These are phyloP conservation scores for Eufriesea mexicana DNA, from an alignment of 1,140 invertebrate species.

Conservation along the genomic window DNA sequence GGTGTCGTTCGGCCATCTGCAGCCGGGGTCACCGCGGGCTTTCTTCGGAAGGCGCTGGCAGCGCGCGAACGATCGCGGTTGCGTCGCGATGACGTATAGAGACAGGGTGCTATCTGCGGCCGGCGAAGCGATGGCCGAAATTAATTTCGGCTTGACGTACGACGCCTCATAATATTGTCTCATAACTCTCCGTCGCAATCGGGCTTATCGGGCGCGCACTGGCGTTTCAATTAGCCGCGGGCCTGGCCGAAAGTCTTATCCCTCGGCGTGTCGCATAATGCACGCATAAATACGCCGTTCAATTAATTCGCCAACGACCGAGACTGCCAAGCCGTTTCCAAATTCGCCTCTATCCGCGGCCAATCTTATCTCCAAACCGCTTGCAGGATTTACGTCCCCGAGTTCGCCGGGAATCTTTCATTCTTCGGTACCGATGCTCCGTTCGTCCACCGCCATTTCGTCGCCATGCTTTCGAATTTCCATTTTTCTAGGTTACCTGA, in stretches of 20 bases:
- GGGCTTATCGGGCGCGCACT: slow-evolving; percentile 64
- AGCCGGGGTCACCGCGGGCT: too few species aligned
- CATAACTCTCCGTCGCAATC: slow-evolving; percentile 70
- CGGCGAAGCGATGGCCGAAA: slow-evolving; percentile 60
- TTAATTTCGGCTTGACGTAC: slow-evolving; percentile 71
- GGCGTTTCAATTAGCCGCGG: slow-evolving; percentile 71
- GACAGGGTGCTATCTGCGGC: slow-evolving; percentile 50
- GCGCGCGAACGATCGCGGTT: slow-evolving; percentile 34
- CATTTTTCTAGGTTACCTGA: too few species aligned
- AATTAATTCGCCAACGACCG: slow-evolving; percentile 57
- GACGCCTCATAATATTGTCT: slow-evolving; percentile 73
- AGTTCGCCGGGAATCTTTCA: background rate
- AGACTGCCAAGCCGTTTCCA: slow-evolving; percentile 1
- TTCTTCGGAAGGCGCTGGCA: background rate
- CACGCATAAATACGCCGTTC: slow-evolving; percentile 68
- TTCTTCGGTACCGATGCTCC: too few species aligned
- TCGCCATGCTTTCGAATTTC: too few species aligned
- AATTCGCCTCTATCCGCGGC: background rate
- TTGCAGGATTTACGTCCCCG: accelerated
- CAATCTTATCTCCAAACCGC: slow-evolving; percentile 24
- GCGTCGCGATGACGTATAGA: slow-evolving; percentile 59
- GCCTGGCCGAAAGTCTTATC: slow-evolving; percentile 69
- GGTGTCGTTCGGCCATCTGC: slow-evolving; percentile 37
- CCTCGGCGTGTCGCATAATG: slow-evolving; percentile 65
- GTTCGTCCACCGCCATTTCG: too few species aligned